These are phyloP conservation scores for Columba janthina DNA, from an alignment of 2,113 vertebrate species.

Conservation along the genomic window DNA sequence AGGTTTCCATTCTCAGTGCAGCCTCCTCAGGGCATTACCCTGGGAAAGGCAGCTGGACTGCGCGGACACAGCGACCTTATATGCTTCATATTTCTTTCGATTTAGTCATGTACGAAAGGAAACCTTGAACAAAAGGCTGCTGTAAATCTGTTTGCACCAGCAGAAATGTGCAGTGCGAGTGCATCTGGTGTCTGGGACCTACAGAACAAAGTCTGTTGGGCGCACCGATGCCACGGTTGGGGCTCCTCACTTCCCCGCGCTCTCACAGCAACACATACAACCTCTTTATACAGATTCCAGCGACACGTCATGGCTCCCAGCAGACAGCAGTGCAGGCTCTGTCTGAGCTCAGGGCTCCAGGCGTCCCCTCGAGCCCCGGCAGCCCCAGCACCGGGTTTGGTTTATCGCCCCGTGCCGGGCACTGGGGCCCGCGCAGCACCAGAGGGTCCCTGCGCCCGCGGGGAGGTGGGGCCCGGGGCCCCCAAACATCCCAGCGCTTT, in stretches of 20 bases:
- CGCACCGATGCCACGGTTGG: background rate
- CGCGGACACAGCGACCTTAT: background rate
- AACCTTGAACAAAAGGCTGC: background rate
- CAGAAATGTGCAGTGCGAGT: rapidly evolving
- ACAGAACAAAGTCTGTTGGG: rapidly evolving
- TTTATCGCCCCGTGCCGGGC: too few relatives aligned
- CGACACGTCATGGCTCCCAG: too few relatives aligned
- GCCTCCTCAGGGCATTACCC: background rate
- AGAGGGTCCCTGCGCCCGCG: background rate
- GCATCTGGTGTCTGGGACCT: background rate
- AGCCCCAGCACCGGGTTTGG: too few relatives aligned
- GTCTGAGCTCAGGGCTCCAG: background rate
- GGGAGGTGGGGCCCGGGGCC: too few relatives aligned
- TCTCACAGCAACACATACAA: rapidly evolving
- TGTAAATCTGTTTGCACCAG: background rate
- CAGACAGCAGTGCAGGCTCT: background rate
- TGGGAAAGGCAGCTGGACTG: too few relatives aligned
- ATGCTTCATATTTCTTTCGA: background rate
- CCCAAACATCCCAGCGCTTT: background rate
- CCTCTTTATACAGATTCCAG: rapidly evolving
- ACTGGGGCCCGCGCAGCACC: too few relatives aligned
- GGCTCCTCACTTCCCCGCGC: background rate
- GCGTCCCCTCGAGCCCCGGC: background rate
- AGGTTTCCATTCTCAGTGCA: background rate
- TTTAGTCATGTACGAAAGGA: background rate